Percentiles rank a stretch among this genome's conserved stretches.
These are phyloP conservation scores for Musca domestica DNA, from an alignment of 1,140 invertebrate species.

Conservation along the genomic window DNA sequence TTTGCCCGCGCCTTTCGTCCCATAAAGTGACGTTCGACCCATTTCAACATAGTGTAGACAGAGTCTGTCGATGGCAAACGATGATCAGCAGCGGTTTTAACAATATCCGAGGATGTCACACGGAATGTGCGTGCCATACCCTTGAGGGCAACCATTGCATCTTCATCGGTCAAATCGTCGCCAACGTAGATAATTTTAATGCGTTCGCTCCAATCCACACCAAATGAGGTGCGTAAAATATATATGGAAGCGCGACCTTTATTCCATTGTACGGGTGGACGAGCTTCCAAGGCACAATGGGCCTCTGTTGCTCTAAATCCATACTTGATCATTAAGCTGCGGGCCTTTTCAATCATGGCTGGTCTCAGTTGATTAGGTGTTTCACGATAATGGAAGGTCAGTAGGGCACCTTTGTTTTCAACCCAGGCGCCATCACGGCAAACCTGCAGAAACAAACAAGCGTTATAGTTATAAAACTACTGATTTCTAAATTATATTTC, in stretches of 20 bases:
- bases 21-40: slow-evolving; percentile 82
- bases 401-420: slow-evolving; percentile 82
- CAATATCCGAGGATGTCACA: slow-evolving; percentile 78
- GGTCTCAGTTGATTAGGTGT: slow-evolving; percentile 67
- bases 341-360: slow-evolving; percentile 67
- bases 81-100: slow-evolving; percentile 81
- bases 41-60: slow-evolving; percentile 83
- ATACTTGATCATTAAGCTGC: slow-evolving; percentile 68
- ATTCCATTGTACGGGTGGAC: slow-evolving; percentile 87
- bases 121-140: slow-evolving; percentile 89
- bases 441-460: slow-evolving; percentile 55
- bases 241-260: slow-evolving; percentile 87
- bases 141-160: slow-evolving; percentile 84
- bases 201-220: slow-evolving; percentile 86
- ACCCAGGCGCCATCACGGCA: slow-evolving; percentile 88
- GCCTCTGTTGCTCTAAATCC: slow-evolving; percentile 76
- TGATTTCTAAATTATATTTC: neutral
- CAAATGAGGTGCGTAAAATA: slow-evolving; percentile 83
- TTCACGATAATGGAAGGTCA: slow-evolving; percentile 88
- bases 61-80: slow-evolving; percentile 84
- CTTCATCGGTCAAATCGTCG: slow-evolving; percentile 87
- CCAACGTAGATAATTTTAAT: slow-evolving; percentile 88
- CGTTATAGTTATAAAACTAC: too few species aligned
- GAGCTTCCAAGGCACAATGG: slow-evolving; percentile 82
- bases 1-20: slow-evolving; percentile 67